Evolutionary conservation across 2,797 vertebrate species (phyloP).

Genomic region (Sphaeramia orbicularis): DNA sequence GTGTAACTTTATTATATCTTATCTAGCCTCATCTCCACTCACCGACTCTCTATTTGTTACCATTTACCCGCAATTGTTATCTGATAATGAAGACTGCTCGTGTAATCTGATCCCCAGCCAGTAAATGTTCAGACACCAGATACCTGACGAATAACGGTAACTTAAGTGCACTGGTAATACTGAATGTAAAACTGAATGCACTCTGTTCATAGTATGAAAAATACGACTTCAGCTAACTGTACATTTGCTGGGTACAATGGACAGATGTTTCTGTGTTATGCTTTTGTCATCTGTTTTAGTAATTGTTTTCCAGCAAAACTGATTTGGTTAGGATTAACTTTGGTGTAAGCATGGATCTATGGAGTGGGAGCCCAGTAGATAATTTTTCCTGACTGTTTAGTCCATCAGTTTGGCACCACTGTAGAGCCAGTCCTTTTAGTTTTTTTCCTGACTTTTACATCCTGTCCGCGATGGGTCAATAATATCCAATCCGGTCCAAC

Average conservation of each 20-base stretch:
- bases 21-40: constrained; percentile 66
- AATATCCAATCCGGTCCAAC: too few relatives aligned
- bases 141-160: constrained; percentile 48
- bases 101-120: constrained; percentile 56
- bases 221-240: neutral
- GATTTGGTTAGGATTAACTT: constrained; percentile 12
- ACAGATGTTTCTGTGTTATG: constrained; percentile 1
- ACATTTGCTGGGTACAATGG: neutral
- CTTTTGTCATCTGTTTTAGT: constrained; percentile 12
- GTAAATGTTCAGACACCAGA: constrained; percentile 25
- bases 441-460: too few relatives aligned
- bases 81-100: constrained; percentile 70
- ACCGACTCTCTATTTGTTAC: constrained; percentile 67
- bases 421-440: too few relatives aligned
- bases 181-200: neutral
- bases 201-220: constrained; percentile 24
- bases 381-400: too few relatives aligned
- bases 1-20: constrained; percentile 67
- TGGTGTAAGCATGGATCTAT: neutral
- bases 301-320: constrained; percentile 8
- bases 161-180: constrained; percentile 37
- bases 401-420: too few relatives aligned
- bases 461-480: too few relatives aligned
- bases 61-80: constrained; percentile 73
- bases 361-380: too few relatives aligned